phyloP scores from a whole-genome alignment of 1,140 invertebrate species.

The Saccostrea cuccullata region DNA sequence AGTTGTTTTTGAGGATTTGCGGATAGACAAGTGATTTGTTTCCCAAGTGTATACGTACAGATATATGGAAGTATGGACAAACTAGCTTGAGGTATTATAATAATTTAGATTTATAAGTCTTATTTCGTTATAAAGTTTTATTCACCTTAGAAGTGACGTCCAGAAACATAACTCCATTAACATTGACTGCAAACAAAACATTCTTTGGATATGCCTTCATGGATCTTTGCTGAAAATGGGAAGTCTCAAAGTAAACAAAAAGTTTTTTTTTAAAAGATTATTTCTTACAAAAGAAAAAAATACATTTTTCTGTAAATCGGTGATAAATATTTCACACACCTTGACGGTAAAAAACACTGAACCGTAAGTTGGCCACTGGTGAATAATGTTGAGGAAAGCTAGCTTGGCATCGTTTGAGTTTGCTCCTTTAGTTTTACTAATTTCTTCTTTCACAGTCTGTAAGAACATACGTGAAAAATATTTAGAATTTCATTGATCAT shows the following conservation, averaged over 20 bases:
- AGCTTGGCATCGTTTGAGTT: conserved; percentile 64
- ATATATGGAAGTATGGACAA: too few relatives aligned
- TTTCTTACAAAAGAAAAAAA: not conserved
- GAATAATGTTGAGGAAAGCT: conserved; percentile 60
- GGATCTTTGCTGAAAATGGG: conserved; percentile 69
- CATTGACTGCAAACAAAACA: conserved; percentile 71
- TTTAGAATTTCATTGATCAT: too few relatives aligned
- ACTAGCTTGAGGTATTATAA: too few relatives aligned
- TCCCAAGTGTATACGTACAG: too few relatives aligned
- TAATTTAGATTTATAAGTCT: too few relatives aligned
- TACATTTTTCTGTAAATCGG: not conserved
- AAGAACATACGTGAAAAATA: not conserved
- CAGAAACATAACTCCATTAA: conserved; percentile 67
- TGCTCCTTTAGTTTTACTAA: conserved; percentile 44
- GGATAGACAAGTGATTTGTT: too few relatives aligned
- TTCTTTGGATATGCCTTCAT: conserved; percentile 67
- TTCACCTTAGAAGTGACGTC: conserved; percentile 66
- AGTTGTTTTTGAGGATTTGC: too few relatives aligned
- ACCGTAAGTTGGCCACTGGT: conserved; percentile 69
- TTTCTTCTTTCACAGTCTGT: conserved; percentile 53
- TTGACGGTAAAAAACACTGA: conserved; percentile 75
- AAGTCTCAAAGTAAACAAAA: too few relatives aligned
- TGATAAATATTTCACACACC: conserved; percentile 49
- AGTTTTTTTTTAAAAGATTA: too few relatives aligned
- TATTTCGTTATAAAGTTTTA: too few relatives aligned